Percentiles rank a stretch among this genome's conserved stretches.
Conservation (phyloP, 2,888 invertebrate species). For the Campopleginae sp. region DNA sequence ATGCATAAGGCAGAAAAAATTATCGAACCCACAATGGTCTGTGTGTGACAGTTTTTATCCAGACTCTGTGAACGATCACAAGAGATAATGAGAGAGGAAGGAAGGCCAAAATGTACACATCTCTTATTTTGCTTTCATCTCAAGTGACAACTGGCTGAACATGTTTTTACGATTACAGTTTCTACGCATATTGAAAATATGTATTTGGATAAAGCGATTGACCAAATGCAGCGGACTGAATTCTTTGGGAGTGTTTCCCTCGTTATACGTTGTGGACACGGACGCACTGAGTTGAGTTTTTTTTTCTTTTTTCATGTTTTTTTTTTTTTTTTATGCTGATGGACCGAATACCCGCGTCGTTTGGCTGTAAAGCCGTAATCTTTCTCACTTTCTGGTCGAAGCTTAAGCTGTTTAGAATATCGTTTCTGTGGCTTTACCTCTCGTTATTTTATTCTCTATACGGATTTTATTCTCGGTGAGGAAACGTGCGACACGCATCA, state of each 20-base stretch:
- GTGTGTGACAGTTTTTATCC: slow-evolving; percentile 5
- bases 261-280: slow-evolving; percentile 40
- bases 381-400: slow-evolving; percentile 10
- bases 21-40: slow-evolving; percentile 26
- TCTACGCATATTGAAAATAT: not conserved
- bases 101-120: not conserved
- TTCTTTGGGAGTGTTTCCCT: slow-evolving; percentile 36
- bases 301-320: not conserved
- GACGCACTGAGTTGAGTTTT: slow-evolving; percentile 1
- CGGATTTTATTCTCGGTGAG: slow-evolving; percentile 43
- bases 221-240: slow-evolving; percentile 25
- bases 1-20: not conserved
- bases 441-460: slow-evolving; percentile 41
- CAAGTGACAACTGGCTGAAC: slow-evolving; percentile 32
- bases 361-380: slow-evolving; percentile 11
- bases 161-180: slow-evolving; percentile 48
- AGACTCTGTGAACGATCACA: slow-evolving; percentile 32
- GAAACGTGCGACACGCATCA: slow-evolving; percentile 41
- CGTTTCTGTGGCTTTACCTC: slow-evolving; percentile 13
- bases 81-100: not conserved
- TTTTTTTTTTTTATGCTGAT: not conserved
- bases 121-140: slow-evolving; percentile 3
- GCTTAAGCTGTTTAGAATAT: slow-evolving; percentile 34
- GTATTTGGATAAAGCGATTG: not conserved
- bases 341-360: slow-evolving; percentile 5